Conservation (phyloP, 2,797 vertebrate genomes). For the Phoebastria nigripes region DNA sequence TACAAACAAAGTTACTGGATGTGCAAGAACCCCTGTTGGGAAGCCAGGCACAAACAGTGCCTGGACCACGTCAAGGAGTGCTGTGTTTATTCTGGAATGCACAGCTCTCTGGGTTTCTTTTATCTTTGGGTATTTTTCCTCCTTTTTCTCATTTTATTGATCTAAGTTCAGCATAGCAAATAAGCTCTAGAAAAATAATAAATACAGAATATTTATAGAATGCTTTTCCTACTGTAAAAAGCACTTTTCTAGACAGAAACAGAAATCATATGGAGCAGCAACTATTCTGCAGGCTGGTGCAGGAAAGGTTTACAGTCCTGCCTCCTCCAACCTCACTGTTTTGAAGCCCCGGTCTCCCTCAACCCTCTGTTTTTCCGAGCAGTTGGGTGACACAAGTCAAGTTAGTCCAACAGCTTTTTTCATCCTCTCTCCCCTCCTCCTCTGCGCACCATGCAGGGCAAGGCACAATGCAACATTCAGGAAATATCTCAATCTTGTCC, state of each 20-base stretch:
- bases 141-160: constrained; percentile 18
- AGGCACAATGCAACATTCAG: not conserved
- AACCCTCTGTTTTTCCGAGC: not conserved
- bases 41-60: constrained; percentile 56
- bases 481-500: not conserved
- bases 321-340: not conserved
- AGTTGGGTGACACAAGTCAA: not conserved
- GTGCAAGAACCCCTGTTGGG: constrained; percentile 43
- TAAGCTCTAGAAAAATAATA: constrained; percentile 8
- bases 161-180: not conserved
- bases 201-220: not conserved
- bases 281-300: not conserved
- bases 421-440: not conserved
- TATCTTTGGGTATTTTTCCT: constrained; percentile 38
- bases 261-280: not conserved
- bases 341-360: fast-evolving
- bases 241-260: not conserved
- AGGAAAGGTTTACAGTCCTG: not conserved
- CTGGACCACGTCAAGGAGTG: constrained; percentile 7
- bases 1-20: constrained; percentile 66
- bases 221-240: not conserved
- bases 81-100: constrained; percentile 48
- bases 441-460: not conserved
- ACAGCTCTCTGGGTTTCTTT: not conserved
- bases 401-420: not conserved